Conservation (phyloP, 2,797 vertebrate species). For the Mus spretus region DNA sequence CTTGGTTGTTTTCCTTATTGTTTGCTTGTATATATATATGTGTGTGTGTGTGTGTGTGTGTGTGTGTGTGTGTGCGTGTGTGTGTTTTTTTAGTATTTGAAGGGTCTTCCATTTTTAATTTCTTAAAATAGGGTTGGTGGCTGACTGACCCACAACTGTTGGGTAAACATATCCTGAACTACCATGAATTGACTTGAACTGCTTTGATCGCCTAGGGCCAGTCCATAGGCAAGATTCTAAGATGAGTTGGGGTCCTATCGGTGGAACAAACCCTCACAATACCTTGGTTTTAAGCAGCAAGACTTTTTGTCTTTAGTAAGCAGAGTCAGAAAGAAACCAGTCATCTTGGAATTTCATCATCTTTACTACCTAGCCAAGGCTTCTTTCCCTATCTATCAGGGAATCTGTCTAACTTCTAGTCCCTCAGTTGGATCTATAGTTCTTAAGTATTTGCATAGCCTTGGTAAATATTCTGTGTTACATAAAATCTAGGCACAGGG, state of each 20-base stretch:
- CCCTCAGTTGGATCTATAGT: not conserved
- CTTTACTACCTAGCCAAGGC: not conserved
- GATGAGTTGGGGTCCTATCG: not conserved
- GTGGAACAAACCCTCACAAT: not conserved
- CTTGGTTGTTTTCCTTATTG: not conserved
- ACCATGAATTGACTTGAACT: not conserved
- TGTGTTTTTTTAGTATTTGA: not conserved
- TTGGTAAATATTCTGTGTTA: not conserved
- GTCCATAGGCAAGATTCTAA: not conserved
- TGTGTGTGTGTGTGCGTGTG: not conserved
- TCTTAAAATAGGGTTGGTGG: not conserved
- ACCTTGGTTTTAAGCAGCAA: not conserved
- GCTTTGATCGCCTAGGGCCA: not conserved
- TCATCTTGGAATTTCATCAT: not conserved
- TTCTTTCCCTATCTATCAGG: not conserved
- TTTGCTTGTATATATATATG: too few species aligned
- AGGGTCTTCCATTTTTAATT: not conserved
- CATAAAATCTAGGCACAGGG: not conserved
- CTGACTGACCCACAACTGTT: not conserved
- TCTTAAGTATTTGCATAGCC: not conserved
- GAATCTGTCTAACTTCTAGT: not conserved
- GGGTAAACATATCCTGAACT: too few species aligned
- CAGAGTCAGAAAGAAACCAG: not conserved
- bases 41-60: too few species aligned
- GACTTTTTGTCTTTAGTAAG: not conserved